Base-by-base conservation (phyloP, 1,140 invertebrate genomes). In the Ephestia elutella region DNA sequence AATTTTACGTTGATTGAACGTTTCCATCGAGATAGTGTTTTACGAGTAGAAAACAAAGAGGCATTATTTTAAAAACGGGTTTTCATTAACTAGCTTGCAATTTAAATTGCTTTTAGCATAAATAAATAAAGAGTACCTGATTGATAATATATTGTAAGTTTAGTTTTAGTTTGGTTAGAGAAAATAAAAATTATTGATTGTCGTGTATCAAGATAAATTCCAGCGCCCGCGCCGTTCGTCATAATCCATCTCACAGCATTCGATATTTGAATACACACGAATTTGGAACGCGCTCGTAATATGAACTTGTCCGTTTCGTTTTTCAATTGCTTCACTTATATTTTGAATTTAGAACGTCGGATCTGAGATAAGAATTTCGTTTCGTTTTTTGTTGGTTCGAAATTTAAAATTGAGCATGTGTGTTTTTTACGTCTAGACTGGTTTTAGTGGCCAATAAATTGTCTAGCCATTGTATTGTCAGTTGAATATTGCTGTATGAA, bases 271-370 rank as follows among this genome's bases (percentile, higher is more conserved):
- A 85, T 86, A 82, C 79, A 75, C 75, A 78, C 75, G 79, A 81
- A 85, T 86, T 83, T 81, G 82, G 80, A 80, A 80, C 82, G 75
- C 63, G 75, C 68, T 67, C 68, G 80, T 78, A 85, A 87, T 75
- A 76, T 71, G 82, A 87, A 80, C 80, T 85, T 78, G 69, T 76
- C 62, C 80, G 84, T 76, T 84, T 87, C 82, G 80, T 85, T 86
- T 87, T 85, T 84, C 80, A 83, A 86, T 85, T 85, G 82, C 80
- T 84, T 82, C 81, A 81, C 76, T 84, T 74, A 84, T 80, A 83
- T 84, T 87, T 87, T 80, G 78, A 80, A 87, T 87, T 79, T 85
- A 71, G 85, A 86, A 83, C 78, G 80, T 70, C 70, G 65, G 63
- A 62, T 70, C 69, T 55, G 73, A 78, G 79, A 82, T 84, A 84